Conservation (phyloP, 2,888 invertebrate species). For the Epinotia brunnichana region DNA sequence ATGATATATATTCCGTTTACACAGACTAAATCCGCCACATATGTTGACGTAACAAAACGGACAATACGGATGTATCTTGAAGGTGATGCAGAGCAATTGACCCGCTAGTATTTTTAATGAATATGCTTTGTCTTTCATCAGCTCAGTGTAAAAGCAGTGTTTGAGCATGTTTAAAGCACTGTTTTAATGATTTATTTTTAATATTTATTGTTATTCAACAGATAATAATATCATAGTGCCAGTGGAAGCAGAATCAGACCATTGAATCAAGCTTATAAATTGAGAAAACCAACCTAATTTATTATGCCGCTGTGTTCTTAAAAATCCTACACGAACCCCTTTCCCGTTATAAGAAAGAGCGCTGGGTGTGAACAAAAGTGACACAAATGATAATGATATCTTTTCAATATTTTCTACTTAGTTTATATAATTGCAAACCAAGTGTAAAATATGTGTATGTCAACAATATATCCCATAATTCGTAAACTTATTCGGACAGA, state of each 20-base stretch:
- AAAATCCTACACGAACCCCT: constrained; percentile 44
- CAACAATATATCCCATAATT: neutral
- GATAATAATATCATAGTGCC: constrained; percentile 46
- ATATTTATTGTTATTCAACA: neutral
- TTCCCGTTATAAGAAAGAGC: constrained; percentile 22
- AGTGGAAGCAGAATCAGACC: constrained; percentile 65
- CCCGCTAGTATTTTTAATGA: neutral
- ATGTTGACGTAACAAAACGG: neutral
- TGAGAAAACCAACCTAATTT: constrained; percentile 64
- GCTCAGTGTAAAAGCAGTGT: neutral
- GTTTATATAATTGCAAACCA: neutral
- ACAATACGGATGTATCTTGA: neutral
- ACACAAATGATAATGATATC: neutral
- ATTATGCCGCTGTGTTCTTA: constrained; percentile 64
- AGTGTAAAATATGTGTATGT: neutral
- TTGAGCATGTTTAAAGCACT: neutral
- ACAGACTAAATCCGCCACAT: neutral
- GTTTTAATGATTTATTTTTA: neutral
- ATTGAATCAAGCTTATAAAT: constrained; percentile 58
- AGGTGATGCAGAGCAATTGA: neutral
- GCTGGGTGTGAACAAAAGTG: constrained; percentile 21
- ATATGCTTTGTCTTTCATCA: neutral
- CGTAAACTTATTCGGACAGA: too few relatives aligned
- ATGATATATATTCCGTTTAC: constrained; percentile 38
- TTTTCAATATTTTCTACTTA: neutral